A percentile compares a stretch with the other conserved stretches of the same genome.
phyloP scores from a whole-genome alignment of 2,888 invertebrate species.

The Torymus texanus region DNA sequence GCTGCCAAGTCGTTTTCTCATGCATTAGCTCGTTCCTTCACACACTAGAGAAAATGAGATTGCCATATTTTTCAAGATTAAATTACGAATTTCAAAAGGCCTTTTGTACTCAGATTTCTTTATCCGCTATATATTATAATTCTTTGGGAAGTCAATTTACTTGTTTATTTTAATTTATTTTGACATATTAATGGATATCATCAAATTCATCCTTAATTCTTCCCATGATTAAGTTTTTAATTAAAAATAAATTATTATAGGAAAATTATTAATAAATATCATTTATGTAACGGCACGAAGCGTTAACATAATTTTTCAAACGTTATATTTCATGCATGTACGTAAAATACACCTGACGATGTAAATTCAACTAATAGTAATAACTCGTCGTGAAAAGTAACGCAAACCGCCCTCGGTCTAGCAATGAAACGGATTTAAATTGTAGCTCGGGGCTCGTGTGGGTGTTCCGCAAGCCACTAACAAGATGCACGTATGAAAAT shows the following conservation, averaged over 20 bases:
- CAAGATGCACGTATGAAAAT: slow-evolving; percentile 11
- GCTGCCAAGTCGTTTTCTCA: background rate
- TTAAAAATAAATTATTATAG: too few relatives aligned
- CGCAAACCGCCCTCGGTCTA: slow-evolving; percentile 15
- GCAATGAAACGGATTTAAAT: slow-evolving; percentile 28
- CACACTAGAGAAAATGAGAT: slow-evolving; percentile 4
- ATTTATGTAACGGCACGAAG: too few relatives aligned
- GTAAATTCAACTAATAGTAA: too few relatives aligned
- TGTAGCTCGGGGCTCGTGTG: slow-evolving; percentile 16
- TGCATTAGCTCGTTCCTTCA: background rate
- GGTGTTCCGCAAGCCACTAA: slow-evolving; percentile 23
- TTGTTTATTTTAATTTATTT: background rate
- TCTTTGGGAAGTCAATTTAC: background rate
- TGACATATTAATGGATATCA: too few relatives aligned
- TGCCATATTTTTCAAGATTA: background rate
- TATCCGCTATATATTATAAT: background rate
- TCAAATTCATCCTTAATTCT: too few relatives aligned
- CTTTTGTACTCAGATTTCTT: slow-evolving; percentile 7
- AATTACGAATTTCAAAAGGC: slow-evolving; percentile 19
- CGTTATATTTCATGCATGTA: background rate
- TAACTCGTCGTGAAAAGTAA: background rate
- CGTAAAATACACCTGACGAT: slow-evolving; percentile 10
- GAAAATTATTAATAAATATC: too few relatives aligned
- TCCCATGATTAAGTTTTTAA: too few relatives aligned
- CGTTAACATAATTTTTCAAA: too few relatives aligned